Conservation (phyloP, 1,140 invertebrate genomes). For the Drosophila biarmipes region DNA sequence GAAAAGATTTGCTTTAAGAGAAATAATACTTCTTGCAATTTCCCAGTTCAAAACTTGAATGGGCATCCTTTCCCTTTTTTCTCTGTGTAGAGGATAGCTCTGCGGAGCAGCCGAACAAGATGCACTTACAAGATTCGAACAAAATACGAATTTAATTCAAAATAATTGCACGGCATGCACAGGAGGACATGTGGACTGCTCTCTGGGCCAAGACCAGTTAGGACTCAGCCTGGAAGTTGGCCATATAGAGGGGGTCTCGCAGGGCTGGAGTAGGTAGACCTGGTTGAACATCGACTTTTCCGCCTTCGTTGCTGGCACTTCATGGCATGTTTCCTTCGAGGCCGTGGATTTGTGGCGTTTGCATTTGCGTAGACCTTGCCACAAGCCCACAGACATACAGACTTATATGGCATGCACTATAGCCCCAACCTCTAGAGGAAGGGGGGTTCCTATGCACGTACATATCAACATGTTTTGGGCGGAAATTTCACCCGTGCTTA, state of each 20-base stretch:
- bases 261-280: conserved; percentile 25
- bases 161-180: conserved; percentile 83
- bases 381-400: conserved; percentile 6
- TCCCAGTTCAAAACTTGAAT: too few species aligned
- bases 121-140: conserved; percentile 81
- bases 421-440: background rate
- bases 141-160: conserved; percentile 84
- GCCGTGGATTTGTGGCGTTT: conserved; percentile 52
- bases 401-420: conserved; percentile 7
- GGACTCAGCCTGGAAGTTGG: conserved; percentile 28
- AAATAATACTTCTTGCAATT: too few species aligned
- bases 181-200: conserved; percentile 49
- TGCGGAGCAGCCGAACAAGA: conserved; percentile 56
- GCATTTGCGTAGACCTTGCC: conserved; percentile 56
- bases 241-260: background rate
- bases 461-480: conserved; percentile 71
- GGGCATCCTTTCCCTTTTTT: background rate
- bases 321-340: conserved; percentile 32
- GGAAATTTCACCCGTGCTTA: conserved; percentile 71
- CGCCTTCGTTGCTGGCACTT: conserved; percentile 68
- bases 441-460: conserved; percentile 14
- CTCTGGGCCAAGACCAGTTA: conserved; percentile 33
- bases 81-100: conserved; percentile 5
- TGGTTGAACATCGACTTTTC: conserved; percentile 77
- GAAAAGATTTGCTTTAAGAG: too few species aligned